Base-by-base conservation (phyloP, 2,797 vertebrate genomes). In the Dendrocincla fuliginosa region DNA sequence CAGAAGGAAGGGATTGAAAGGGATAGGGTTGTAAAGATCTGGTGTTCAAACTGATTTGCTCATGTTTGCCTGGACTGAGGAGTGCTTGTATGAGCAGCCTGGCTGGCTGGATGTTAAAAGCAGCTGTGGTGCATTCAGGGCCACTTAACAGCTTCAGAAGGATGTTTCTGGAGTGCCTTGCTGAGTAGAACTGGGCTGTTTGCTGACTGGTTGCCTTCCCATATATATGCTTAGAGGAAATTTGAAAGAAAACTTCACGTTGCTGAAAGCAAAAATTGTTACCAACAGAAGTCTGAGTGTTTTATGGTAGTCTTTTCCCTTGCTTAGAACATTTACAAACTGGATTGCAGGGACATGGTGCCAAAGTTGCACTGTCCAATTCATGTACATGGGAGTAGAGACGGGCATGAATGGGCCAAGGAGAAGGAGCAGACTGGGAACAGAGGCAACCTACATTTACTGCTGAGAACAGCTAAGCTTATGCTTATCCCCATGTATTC, bases 41-140 rank as follows among this genome's bases (percentile, higher is more conserved):
- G 20, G 2, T 84, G 18, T 28, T 94, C 55, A 55, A 46, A 44
- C 9, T 46, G 33, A 68, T 83, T 67, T 78, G 57, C 59, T 90
- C 3, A 1, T 17, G 68, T 65, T 78, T 65, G 65, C 30, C 30
- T 73, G 83, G 35, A 19, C 5, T 47, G 64, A 85, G 84, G 44
- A 64, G 73, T 2, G 22, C 37, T 70, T 12, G 6, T 24, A 17
- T 2, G 44, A 87, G 42, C 39, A 92, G 81, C 55, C 69, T 19
- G 37, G 35, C 12, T 73, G 75, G 67, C 2, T 83, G 71, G 37
- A 23, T 44, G 61, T 35, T 69, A 7, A 5, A 25, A 91, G 76
- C 87, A 95, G 79, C 88, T 91, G 87, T 93, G 69, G 61, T 84
- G 65, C 35, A 5, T 64, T 84, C 71, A 89, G 79, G 52, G 35